Conservation (phyloP, 1,140 invertebrate genomes). For the Diprion similis region DNA sequence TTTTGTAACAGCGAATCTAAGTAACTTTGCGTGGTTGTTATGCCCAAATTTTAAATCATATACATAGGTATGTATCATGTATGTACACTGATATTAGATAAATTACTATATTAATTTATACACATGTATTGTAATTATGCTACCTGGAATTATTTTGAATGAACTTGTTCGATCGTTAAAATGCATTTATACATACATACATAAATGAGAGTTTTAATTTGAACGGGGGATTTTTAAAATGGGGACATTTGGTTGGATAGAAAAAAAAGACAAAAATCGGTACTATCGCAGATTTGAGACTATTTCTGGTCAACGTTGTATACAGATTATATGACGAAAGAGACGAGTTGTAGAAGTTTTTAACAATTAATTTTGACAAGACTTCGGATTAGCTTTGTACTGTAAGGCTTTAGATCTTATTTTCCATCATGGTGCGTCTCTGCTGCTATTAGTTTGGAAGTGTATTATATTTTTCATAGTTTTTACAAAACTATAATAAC, state of each 20-base stretch:
- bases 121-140: background rate
- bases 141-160: no score
- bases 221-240: no score
- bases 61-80: background rate
- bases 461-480: slow-evolving; percentile 1
- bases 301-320: background rate
- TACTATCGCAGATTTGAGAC: background rate
- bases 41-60: background rate
- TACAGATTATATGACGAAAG: background rate
- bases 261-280: background rate
- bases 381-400: background rate
- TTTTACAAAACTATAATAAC: background rate
- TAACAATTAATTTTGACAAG: background rate
- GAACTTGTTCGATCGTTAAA: no score
- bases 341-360: background rate
- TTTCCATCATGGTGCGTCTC: background rate
- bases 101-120: slow-evolving; percentile 3
- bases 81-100: background rate
- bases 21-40: background rate
- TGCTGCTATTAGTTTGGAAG: background rate
- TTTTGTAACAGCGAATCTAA: background rate
- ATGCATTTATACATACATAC: no score
- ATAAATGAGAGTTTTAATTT: no score
- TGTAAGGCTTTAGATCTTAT: background rate
- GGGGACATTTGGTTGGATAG: no score